Evolutionary conservation across 2,797 vertebrate genomes (phyloP), one percentile per base, ranked within the genome.

Genomic region (Eospalax fontanierii): DNA sequence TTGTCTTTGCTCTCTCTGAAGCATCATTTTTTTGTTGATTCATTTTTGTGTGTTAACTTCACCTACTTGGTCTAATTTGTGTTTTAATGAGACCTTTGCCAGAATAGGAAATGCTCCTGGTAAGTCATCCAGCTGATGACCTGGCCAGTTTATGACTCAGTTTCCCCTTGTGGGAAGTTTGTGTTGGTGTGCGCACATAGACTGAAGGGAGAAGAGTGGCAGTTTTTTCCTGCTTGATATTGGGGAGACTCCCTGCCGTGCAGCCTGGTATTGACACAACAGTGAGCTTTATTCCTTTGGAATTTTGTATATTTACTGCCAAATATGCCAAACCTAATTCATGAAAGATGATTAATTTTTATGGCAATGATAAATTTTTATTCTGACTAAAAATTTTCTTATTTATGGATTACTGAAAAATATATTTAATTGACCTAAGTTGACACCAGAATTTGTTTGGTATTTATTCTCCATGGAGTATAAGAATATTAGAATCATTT

Each of bases 311-410:
- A 7, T 75, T 90, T 91, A 54, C 73, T 93, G 61, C 84, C 30
- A 79, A 73, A 90, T 33, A 1, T 54, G 59, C 59, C 91, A 70
- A 71, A 79, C 19, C 88, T 90, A 89, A 54, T 80, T 93, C 93
- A 86, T 88, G 73, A 50, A 50, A 59, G 16, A 70, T 83, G 59
- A 43, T 93, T 81, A 63, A 68, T 93, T 96, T 95, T 79, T 83
- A 59, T 89, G 46, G 63, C n/a, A 40, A 26, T 30, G 16, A 2
- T 87, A n/a, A n/a, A n/a, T n/a, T n/a, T 82, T 63, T 15, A 26
- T 82, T 73, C 2, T 71, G 82, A 84, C 28, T 91, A 73, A 76
- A 46, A 84, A 38, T 93, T 65, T 82, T 92, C 26, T 70, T 84
- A 19, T 28, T 3, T 89, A 18, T 66, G 85, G 54, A 61, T 74